Base-by-base conservation (phyloP, 2,797 vertebrate genomes). In the Xiphorhynchus erythropygius region DNA sequence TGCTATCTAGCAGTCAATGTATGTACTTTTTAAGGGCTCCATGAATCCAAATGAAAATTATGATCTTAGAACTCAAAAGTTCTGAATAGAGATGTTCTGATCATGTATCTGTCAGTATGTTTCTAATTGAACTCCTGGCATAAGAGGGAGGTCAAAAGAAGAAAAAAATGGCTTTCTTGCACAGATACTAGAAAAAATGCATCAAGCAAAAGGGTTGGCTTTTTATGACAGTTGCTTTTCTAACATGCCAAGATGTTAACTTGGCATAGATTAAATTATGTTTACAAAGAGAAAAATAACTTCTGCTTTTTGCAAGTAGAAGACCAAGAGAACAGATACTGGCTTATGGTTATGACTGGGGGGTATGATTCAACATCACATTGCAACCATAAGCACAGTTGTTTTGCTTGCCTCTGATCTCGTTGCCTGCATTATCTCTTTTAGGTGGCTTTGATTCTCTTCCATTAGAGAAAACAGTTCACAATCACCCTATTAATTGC, bases 301-400 rank as follows among this genome's bases (percentile, higher is more conserved):
- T 93, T 85, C 78, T 80, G 33, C 41, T 53, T 92, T 93, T 68
- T 77, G 55, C 42, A 13, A 49, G 33, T 71, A 69, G 39, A 87
- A 69, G 39, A 77, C 13, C 21, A 55, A 71, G n/a, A 65, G 16
- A 35, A 73, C 24, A 59, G 42, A 47, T 63, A 10, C 15, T 76
- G 87, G 46, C 39, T 84, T 35, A 8, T 41, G 18, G 28, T 63
- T 56, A 47, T 85, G 60, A 74, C 39, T 47, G 11, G 0, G 1
- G 15, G 15, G 2, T 81, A 33, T 94, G 84, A 95, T 84, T 93
- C 89, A 96, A n/a, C 24, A 42, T 94, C 87, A 88, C 44, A 24
- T 5, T 86, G 23, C 23, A 71, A 19, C 53, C 27, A 24, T 41
- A 75, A 49, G 18, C 32, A 50, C 11, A 41, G 18, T 9, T 71